Base-by-base conservation (phyloP, 2,797 vertebrate species). In the Chaenodraco wilsoni region DNA sequence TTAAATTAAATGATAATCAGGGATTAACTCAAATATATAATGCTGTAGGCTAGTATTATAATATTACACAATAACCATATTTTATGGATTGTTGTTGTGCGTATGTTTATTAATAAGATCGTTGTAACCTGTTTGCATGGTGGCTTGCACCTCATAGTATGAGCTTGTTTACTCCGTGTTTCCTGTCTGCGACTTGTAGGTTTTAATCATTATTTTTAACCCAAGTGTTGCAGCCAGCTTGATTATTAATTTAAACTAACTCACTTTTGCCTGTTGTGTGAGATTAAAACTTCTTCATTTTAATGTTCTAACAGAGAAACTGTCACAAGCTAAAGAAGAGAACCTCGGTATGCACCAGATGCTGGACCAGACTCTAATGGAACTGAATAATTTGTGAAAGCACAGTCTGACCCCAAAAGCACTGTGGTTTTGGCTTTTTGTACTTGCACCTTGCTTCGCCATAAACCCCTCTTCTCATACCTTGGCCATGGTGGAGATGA, bases 331-430 rank as follows among this genome's bases (percentile, higher is more conserved):
- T 96, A 99, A 99, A 95, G 97, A 99, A 95, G 98, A 99, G 89
- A 99, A 99, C 95, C 95, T 99, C 93, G 96, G 95, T 92, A 99
- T 99, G 97, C 97, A 98, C 93, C 98, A 99, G 96, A 98, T 99
- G 97, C 93, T 99, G 96, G 98, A 99, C 96, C 98, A 99, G 95
- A 99, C 98, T 95, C 97, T 99, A 95, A 96, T 97, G 96, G 98
- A 99, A 95, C 95, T 99, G 95, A 99, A 99, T 96, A 98, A 98
- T 94, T 97, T 99, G 98, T 99, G 97, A 99, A 96, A 91, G 80
- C 87, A 85, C 87, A 49, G 87, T 92, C 95, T 77, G 93, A 91
- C 83, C 91, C 45, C 46, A 89, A 91, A 94, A 61, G 56, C 89
- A 82, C 76, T 89, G 89, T 87, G 82, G 83, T 87, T 91, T 90